phyloP scores from a whole-genome alignment of 2,113 vertebrate species.

The Leucopternis melanops region DNA sequence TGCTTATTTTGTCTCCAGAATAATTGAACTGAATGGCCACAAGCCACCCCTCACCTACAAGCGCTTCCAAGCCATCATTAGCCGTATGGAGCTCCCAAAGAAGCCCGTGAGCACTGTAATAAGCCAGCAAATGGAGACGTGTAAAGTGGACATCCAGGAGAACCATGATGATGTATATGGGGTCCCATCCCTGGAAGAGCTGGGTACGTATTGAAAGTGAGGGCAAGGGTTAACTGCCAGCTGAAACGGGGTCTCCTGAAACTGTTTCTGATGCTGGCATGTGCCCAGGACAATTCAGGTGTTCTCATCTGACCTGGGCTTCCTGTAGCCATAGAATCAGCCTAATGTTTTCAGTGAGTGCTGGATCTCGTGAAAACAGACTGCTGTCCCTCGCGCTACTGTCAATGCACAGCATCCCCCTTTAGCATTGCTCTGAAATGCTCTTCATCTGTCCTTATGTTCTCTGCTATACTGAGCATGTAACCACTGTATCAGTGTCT shows the following conservation, averaged over 20 bases:
- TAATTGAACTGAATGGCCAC: constrained; percentile 92
- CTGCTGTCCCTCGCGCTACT: background rate
- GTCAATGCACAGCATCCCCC: background rate
- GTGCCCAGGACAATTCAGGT: background rate
- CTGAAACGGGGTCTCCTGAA: background rate
- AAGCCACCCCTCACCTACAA: constrained; percentile 95
- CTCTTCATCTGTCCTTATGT: background rate
- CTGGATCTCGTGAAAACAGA: background rate
- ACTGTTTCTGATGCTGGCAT: background rate
- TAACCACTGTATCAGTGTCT: background rate
- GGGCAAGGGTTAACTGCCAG: background rate
- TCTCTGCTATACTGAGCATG: background rate
- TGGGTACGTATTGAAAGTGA: constrained; percentile 73
- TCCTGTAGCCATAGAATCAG: background rate
- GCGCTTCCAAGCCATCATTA: constrained; percentile 93
- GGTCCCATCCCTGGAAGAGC: constrained; percentile 90
- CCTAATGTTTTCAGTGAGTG: background rate
- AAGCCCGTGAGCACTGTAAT: constrained; percentile 81
- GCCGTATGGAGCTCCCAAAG: constrained; percentile 89
- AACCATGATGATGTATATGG: constrained; percentile 87
- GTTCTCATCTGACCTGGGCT: background rate
- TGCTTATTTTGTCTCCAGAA: constrained; percentile 73
- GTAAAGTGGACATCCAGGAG: constrained; percentile 80
- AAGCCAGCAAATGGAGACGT: constrained; percentile 86
- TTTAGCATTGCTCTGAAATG: background rate